phyloP scores from a whole-genome alignment of 2,113 vertebrate genomes.

The Dipodomys ordii region DNA sequence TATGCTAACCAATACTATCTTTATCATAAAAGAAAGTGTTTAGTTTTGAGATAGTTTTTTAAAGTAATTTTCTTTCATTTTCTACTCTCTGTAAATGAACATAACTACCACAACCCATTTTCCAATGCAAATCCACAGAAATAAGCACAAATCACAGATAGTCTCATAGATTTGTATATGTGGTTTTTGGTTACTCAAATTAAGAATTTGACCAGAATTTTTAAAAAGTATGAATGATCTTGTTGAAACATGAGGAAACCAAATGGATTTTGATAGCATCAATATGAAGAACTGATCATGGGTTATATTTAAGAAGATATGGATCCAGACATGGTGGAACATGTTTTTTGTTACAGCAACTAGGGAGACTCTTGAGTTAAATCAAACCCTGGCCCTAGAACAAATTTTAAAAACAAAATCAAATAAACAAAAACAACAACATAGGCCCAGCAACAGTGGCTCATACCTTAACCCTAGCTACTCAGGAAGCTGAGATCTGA shows the following conservation, averaged over 20 bases:
- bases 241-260: not conserved
- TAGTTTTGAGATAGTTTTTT: not conserved
- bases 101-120: not conserved
- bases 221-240: not conserved
- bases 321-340: too few relatives aligned
- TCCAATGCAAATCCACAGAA: not conserved
- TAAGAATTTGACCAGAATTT: not conserved
- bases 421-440: too few relatives aligned
- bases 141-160: not conserved
- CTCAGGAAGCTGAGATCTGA: too few relatives aligned
- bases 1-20: conserved; percentile 30
- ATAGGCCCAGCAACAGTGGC: too few relatives aligned
- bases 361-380: too few relatives aligned
- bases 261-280: not conserved
- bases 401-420: too few relatives aligned
- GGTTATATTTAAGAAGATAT: not conserved
- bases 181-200: too few relatives aligned
- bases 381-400: too few relatives aligned
- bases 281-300: not conserved
- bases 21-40: not conserved
- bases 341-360: too few relatives aligned
- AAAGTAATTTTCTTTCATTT: not conserved
- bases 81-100: not conserved
- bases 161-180: too few relatives aligned
- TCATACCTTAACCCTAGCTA: too few relatives aligned